Evolutionary conservation across 2,113 vertebrate genomes (phyloP), one percentile per base, ranked within the genome.

Genomic region (Varanus salvator): DNA sequence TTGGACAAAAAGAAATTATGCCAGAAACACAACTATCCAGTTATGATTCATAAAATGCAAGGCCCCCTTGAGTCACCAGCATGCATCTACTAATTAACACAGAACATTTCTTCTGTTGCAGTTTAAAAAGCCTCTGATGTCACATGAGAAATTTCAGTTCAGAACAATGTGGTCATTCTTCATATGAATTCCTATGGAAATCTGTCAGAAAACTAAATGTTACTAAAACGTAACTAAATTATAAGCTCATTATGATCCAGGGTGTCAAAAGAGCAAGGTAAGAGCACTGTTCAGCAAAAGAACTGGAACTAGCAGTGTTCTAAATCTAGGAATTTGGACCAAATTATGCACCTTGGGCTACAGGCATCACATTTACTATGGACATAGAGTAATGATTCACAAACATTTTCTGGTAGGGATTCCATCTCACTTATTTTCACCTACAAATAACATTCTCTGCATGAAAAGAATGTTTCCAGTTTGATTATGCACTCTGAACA

Each of bases 31-130:
- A 93, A 76, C 89, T 57, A 89, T 76, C 90, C 87, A 94, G 91
- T 90, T 89, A 93, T 84, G 91, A 93, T 91, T 87, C 91, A 88
- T 38, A 91, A 25, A 84, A 92, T 0, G 0, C 15, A 34, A 0
- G 17, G 31, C 84, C 85, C 78, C 86, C 80, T 66, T 89, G 87
- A 95, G 74, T 89, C 77, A 88, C 93, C 85, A 66, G 34, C 89
- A 90, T 88, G 69, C 87, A 88, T 81, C 84, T 89, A 64, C 84
- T 95, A 85, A 90, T 95, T 94, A 92, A 66, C 92, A 90, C 84
- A 74, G 15, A 38, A 60, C 88, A 89, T 44, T 87, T 0, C 27
- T 31, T 94, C 92, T 91, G 83, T 92, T 92, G 44, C 8, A 29
- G 66, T n/a, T 87, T 85, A 90, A 93, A 91, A 25, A 92, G 86